These are phyloP conservation scores for Hepsetus odoe DNA, from an alignment of 2,113 vertebrate species.

Conservation along the genomic window DNA sequence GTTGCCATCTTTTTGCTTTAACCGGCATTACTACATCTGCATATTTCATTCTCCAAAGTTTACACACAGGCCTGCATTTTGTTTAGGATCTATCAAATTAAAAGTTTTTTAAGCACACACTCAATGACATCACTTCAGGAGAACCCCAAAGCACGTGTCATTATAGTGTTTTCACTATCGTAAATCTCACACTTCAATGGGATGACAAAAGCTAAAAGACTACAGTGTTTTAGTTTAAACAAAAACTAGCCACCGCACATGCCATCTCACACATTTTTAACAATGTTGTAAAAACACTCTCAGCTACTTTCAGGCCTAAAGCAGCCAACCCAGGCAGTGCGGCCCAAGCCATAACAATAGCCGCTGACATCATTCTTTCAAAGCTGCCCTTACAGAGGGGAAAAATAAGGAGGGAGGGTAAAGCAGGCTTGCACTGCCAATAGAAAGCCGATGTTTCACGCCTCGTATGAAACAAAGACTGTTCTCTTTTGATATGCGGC, in stretches of 20 bases:
- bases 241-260: constrained; percentile 15
- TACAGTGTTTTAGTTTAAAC: background rate
- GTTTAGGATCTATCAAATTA: no score
- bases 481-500: constrained; percentile 28
- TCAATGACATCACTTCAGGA: background rate
- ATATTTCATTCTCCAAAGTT: no score
- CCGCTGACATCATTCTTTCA: constrained; percentile 41
- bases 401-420: background rate
- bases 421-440: constrained; percentile 10
- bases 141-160: background rate
- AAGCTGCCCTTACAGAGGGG: background rate
- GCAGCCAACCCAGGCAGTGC: background rate
- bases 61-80: no score
- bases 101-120: no score
- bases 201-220: background rate
- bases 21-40: no score
- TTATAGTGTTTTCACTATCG: background rate
- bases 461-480: constrained; percentile 8
- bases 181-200: background rate
- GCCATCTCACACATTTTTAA: constrained; percentile 23
- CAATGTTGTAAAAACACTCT: background rate
- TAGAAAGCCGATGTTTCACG: constrained; percentile 29
- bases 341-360: background rate
- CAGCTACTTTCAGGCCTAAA: constrained; percentile 3
- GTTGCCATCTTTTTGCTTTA: no score